These are phyloP conservation scores for Platyscapa corneri DNA, from an alignment of 1,140 invertebrate species.

Conservation along the genomic window DNA sequence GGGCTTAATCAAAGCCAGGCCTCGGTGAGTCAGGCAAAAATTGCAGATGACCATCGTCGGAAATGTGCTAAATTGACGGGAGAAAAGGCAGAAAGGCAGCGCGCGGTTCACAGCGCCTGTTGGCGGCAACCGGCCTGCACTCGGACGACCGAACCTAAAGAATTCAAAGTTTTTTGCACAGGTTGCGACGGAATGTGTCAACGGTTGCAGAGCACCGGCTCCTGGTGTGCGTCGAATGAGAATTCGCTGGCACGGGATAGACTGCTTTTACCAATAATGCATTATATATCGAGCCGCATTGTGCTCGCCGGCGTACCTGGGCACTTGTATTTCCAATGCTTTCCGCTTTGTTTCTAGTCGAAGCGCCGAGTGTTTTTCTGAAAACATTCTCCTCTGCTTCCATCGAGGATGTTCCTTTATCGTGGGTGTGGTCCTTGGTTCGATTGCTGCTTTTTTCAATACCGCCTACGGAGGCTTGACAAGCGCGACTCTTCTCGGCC, in stretches of 20 bases:
- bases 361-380: neutral
- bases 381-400: neutral
- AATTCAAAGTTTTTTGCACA: neutral
- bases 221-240: too few relatives aligned
- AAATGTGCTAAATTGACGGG: conserved; percentile 17
- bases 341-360: neutral
- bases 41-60: conserved; percentile 15
- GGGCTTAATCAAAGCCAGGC: neutral
- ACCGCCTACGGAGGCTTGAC: neutral
- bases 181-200: too few relatives aligned
- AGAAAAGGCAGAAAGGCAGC: too few relatives aligned
- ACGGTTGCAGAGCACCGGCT: too few relatives aligned
- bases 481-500: neutral
- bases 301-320: too few relatives aligned
- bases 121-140: neutral
- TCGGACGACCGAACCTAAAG: neutral
- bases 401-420: neutral
- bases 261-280: neutral
- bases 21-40: conserved; percentile 13
- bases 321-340: too few relatives aligned
- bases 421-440: neutral
- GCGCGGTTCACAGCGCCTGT: neutral
- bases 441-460: neutral
- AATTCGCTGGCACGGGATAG: too few relatives aligned
- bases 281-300: neutral